Evolutionary conservation across 37 sponge, comb jelly and placozoan genomes (phyloP).

Genomic region (Mnemiopsis leidyi): DNA sequence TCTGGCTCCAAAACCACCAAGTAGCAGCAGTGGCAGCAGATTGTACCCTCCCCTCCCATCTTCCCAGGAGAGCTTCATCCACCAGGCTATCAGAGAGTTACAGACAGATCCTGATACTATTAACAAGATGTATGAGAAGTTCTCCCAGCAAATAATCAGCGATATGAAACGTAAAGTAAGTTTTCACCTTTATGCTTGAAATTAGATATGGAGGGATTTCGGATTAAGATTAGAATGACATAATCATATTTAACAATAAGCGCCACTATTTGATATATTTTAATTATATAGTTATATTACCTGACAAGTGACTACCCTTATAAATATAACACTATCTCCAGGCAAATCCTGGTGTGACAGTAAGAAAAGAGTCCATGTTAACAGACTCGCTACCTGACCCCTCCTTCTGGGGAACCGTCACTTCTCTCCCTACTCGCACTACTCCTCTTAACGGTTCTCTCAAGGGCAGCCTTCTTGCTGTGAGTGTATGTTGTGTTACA

Average conservation of each 20-base stretch:
- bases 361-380: too few species aligned
- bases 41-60: background rate
- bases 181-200: too few species aligned
- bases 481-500: background rate
- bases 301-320: too few species aligned
- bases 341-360: too few species aligned
- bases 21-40: too few species aligned
- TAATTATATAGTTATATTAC: too few species aligned
- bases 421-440: background rate
- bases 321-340: too few species aligned
- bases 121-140: slow-evolving; percentile 41
- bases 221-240: too few species aligned
- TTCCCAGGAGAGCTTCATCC: background rate
- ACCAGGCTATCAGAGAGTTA: background rate
- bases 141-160: slow-evolving; percentile 9
- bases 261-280: too few species aligned
- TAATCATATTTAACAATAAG: too few species aligned
- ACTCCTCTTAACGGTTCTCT: background rate
- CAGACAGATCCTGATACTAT: background rate
- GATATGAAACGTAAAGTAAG: slow-evolving; percentile 31
- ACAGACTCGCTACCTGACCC: background rate
- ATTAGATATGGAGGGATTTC: too few species aligned
- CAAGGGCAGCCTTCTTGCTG: background rate
- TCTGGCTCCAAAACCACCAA: too few species aligned
- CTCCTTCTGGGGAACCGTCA: background rate